Percentiles rank a stretch among this genome's conserved stretches.
These are phyloP conservation scores for Eutolmus rufibarbis DNA, from an alignment of 2,888 invertebrate genomes.

Conservation along the genomic window DNA sequence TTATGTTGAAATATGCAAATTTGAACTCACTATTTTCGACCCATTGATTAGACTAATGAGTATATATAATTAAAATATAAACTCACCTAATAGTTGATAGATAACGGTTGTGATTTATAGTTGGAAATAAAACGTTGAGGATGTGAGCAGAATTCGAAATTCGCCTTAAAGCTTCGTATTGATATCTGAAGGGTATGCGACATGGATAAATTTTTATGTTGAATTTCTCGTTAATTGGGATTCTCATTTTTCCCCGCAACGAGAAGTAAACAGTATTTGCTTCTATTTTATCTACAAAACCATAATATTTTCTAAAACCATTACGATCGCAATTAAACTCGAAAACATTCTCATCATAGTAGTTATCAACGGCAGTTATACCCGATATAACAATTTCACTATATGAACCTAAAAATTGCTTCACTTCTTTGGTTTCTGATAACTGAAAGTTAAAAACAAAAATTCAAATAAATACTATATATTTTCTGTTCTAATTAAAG, in stretches of 20 bases:
- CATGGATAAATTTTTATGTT: conserved; percentile 54
- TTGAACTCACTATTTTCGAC: too few species aligned
- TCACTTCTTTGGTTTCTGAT: not conserved
- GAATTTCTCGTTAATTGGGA: conserved; percentile 34
- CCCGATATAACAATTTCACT: not conserved
- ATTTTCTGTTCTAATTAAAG: not conserved
- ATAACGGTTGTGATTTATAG: not conserved
- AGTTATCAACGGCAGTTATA: not conserved
- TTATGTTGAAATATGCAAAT: too few species aligned
- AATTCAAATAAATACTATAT: too few species aligned
- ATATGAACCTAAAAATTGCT: not conserved
- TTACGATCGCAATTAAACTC: not conserved
- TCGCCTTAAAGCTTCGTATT: conserved; percentile 54
- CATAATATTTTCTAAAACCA: not conserved
- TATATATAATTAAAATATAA: not conserved
- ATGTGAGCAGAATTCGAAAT: conserved; percentile 43
- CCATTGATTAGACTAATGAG: too few species aligned
- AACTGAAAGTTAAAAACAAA: not conserved
- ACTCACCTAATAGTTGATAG: conserved; percentile 22
- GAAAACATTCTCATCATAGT: not conserved
- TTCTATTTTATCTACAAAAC: conserved; percentile 12
- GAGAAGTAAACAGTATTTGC: conserved; percentile 28
- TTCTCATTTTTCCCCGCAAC: not conserved
- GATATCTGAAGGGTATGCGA: conserved; percentile 54
- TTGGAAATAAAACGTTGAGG: conserved; percentile 33